Evolutionary conservation across 2,888 invertebrate genomes (phyloP), one percentile per base, ranked within the genome.

Genomic region (Lutraria lutraria): DNA sequence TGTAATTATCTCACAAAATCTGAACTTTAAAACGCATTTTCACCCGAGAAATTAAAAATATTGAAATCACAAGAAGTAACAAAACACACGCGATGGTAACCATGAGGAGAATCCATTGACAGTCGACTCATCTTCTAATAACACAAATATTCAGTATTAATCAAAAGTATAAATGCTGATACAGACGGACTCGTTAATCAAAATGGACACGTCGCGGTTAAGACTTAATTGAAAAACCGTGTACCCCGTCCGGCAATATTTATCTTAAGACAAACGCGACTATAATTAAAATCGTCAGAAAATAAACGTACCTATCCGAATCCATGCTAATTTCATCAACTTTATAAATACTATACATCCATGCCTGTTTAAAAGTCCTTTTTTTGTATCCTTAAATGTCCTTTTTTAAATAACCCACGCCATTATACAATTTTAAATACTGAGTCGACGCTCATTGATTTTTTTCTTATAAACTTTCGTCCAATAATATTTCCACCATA

Each of bases 401-500:
- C n/a, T 68, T 68, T 68, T 68, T 56, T 56, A 16, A 4, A 68
- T 68, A 68, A 0, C 63, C 1, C 63, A 68, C 8, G 3, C 63
- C 63, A 68, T 68, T 6, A 8, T 12, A 12, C 25, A 25, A 25
- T 25, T 43, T 25, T 25, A 68, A 68, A 68, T n/a, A 68, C 25
- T 68, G 63, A 68, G 25, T 76, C 19, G 15, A 16, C 21, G 31
- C 3, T 25, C 76, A 76, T 76, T 25, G 76, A 76, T 76, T 76
- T 31, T 4, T 76, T 34, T 34, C 29, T 31, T 76, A 76, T 15
- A 31, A 76, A 31, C 4, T 16, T 76, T 31, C 31, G 76, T 76
- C 31, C 76, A 31, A 76, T 76, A 76, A 25, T 16, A 76, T 31
- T 76, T 34, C 76, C 29, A 76, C 76, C 31, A 76, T 76, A 76